phyloP scores from a whole-genome alignment of 2,888 invertebrate species.

The Chymomyza amoena region DNA sequence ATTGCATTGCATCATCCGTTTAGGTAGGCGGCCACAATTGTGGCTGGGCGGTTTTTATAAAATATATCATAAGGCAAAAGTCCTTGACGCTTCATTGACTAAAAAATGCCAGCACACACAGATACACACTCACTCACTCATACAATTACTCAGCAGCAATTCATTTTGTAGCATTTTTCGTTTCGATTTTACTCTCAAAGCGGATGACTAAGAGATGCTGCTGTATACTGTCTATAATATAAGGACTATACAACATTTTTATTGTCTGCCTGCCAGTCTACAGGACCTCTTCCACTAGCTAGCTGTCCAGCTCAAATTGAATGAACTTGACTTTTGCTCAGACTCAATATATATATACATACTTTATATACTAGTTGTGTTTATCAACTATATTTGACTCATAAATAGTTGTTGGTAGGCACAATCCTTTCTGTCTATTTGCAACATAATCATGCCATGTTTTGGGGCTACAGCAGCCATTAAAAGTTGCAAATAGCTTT shows the following conservation, averaged over 20 bases:
- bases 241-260: neutral
- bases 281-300: neutral
- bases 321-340: conserved; percentile 1
- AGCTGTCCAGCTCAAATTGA: neutral
- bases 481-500: neutral
- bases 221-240: neutral
- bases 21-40: neutral
- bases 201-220: conserved; percentile 59
- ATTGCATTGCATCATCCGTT: conserved; percentile 59
- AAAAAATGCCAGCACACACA: conserved; percentile 53
- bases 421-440: conserved; percentile 38
- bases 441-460: conserved; percentile 8
- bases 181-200: conserved; percentile 4
- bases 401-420: neutral
- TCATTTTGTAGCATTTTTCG: conserved; percentile 33
- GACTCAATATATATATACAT: neutral
- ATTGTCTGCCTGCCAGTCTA: neutral
- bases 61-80: conserved; percentile 68
- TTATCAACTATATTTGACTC: conserved; percentile 33
- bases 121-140: conserved; percentile 11
- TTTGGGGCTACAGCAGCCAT: conserved; percentile 11
- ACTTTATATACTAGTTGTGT: neutral
- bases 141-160: conserved; percentile 55
- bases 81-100: conserved; percentile 72
- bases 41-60: conserved; percentile 18